Conservation (phyloP, 1,140 invertebrate species). For the Lordiphosa collinella region DNA sequence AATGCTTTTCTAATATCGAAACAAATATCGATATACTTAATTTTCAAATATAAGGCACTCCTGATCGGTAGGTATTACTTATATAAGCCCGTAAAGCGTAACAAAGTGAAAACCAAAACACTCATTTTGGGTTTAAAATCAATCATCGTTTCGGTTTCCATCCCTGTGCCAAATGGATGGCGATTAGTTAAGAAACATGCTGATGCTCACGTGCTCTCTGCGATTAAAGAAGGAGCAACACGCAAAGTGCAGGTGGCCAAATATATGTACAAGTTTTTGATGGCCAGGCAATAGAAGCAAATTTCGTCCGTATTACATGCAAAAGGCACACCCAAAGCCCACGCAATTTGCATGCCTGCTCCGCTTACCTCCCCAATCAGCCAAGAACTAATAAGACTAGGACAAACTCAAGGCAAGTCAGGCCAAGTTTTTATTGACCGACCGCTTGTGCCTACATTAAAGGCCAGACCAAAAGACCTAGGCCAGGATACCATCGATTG, state of each 20-base stretch:
- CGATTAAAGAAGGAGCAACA: conserved; percentile 53
- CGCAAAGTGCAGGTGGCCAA: conserved; percentile 34
- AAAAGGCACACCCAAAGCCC: conserved; percentile 48
- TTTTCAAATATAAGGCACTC: no score
- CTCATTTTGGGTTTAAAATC: conserved; percentile 10
- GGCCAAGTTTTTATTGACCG: conserved; percentile 34
- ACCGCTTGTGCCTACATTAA: conserved; percentile 23
- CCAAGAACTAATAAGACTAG: conserved; percentile 1
- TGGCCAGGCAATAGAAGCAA: conserved; percentile 12
- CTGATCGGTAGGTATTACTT: no score
- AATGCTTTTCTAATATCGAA: no score
- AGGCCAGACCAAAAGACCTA: conserved; percentile 4
- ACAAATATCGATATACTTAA: no score
- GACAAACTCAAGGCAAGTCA: conserved; percentile 32
- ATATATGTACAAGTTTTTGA: conserved; percentile 5
- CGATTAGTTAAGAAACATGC: conserved; percentile 18
- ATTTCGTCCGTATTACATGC: conserved; percentile 39
- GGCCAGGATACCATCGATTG: conserved; percentile 45
- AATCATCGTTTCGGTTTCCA: not conserved
- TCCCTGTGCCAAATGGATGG: not conserved
- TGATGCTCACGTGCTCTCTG: conserved; percentile 43
- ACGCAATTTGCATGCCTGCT: conserved; percentile 47
- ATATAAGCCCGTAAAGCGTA: no score
- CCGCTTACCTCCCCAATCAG: not conserved
- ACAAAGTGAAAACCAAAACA: not conserved